Base-by-base conservation (phyloP, 2,797 vertebrate genomes). In the Chaenodraco wilsoni region DNA sequence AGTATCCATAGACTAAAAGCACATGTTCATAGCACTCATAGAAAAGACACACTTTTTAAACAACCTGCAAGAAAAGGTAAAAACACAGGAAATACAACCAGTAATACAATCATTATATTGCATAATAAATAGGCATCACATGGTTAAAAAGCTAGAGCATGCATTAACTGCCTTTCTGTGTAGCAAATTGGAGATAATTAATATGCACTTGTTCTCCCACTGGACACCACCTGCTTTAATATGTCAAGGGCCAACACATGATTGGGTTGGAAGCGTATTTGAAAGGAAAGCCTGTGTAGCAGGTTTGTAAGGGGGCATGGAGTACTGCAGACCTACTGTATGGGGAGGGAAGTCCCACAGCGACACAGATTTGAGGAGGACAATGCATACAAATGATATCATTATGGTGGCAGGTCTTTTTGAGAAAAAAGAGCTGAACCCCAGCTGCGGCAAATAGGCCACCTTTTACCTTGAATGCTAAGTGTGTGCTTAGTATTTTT, bases 311-410 rank as follows among this genome's bases (percentile, higher is more conserved):
- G 67, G 51, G 73, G 69, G n/a, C 33, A 85, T 69, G 48, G 81
- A 74, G 83, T 37, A 50, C 68, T 27, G 82, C 78, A 64, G 77
- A 85, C 67, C 87, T 77, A 19, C 19, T 19, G 19, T 19, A 51
- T 31, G 76, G 84, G 83, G 72, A 79, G 60, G 56, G 72, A 59
- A 77, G 79, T 84, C 88, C 87, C 86, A 79, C 71, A 50, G 84
- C 75, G 90, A 78, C 83, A 82, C 74, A 77, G 85, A 88, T 88
- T 84, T 81, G 69, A 88, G 71, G 73, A 85, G 89, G 85, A 91
- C 85, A 91, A 82, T 86, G 92, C 91, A 92, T 93, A 92, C 84
- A 93, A 90, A 93, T 92, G 81, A 91, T 88, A 88, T 92, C 89
- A 93, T 92, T 93, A 92, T 65, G 69, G 65, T 55, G 69, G 81